Conservation (phyloP, 2,113 vertebrate genomes). For the Bos javanicus region DNA sequence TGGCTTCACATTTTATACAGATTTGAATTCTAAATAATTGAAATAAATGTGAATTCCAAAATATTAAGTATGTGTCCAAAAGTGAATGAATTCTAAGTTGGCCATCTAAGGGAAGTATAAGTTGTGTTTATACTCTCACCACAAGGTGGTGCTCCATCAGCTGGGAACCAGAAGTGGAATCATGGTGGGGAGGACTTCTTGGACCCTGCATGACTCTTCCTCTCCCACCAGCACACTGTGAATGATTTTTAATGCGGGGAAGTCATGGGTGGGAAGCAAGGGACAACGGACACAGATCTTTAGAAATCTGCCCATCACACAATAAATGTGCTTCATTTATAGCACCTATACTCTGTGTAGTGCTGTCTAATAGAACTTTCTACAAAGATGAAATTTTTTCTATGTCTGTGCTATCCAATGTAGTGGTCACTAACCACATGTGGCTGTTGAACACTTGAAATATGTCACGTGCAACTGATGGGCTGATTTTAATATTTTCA, state of each 20-base stretch:
- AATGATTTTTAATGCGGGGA: neutral
- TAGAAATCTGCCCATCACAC: neutral
- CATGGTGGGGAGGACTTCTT: neutral
- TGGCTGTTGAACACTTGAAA: neutral
- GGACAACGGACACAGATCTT: neutral
- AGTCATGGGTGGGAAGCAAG: neutral
- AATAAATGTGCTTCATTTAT: neutral
- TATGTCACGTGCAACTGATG: neutral
- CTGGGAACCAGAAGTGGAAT: neutral
- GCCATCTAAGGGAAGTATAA: neutral
- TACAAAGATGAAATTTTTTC: neutral
- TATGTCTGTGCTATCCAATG: neutral
- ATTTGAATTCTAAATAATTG: conserved; percentile 41
- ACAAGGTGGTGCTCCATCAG: neutral
- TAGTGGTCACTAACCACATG: neutral
- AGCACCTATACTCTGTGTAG: neutral
- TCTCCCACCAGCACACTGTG: neutral
- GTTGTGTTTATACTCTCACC: neutral
- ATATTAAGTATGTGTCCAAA: conserved; percentile 19
- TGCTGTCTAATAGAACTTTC: neutral
- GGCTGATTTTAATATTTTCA: neutral
- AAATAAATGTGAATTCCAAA: conserved; percentile 26
- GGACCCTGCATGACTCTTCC: neutral
- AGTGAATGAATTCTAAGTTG: neutral
- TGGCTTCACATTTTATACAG: neutral